Base-by-base conservation (phyloP, 2,888 invertebrate genomes). In the Hedychridium roseum region DNA sequence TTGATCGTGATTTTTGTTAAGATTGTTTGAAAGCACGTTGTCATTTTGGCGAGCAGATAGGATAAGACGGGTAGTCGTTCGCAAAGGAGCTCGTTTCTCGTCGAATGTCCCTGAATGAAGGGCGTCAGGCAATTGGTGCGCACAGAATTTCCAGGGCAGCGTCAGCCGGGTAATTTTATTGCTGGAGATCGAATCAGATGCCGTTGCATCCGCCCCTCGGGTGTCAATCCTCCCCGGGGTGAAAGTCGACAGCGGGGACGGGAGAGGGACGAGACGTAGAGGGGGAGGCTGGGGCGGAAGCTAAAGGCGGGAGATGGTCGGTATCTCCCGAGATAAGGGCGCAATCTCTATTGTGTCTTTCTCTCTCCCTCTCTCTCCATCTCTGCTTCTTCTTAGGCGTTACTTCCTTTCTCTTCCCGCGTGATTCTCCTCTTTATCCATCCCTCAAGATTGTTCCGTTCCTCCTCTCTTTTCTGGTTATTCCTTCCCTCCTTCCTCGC, bases 301-400 rank as follows among this genome's bases (percentile, higher is more conserved):
- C 9, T 36, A 35, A 30, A 39, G 37, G 41, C 37, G 35, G 45
- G 32, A 54, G 57, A 57, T 52, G 64, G 6, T 57, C 53, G 57
- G 57, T 65, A 65, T 65, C 64, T 60, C 54, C 49, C 59, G 54
- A 70, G 70, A 71, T 70, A 70, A 69, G 67, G 60, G 66, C 66
- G 64, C 68, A 68, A 70, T 71, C 69, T 68, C 69, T 65, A 68
- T 57, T 56, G 68, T 66, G 63, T 59, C 59, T 32, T 17, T 32
- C 27, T 23, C 38, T 26, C 38, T 26, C 38, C 16, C 14, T 38
- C 38, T 15, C 38, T 26, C 27, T 14, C 38, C 9, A 3, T 27
- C 38, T 26, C 28, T 39, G n/a, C 16, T 7, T 27, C 27, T 27
- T 12, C 27, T 23, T 23, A n/a, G n/a, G n/a, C 2, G 32, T 23